These are phyloP conservation scores for Limnodromus scolopaceus DNA, from an alignment of 2,797 vertebrate species.

Conservation along the genomic window DNA sequence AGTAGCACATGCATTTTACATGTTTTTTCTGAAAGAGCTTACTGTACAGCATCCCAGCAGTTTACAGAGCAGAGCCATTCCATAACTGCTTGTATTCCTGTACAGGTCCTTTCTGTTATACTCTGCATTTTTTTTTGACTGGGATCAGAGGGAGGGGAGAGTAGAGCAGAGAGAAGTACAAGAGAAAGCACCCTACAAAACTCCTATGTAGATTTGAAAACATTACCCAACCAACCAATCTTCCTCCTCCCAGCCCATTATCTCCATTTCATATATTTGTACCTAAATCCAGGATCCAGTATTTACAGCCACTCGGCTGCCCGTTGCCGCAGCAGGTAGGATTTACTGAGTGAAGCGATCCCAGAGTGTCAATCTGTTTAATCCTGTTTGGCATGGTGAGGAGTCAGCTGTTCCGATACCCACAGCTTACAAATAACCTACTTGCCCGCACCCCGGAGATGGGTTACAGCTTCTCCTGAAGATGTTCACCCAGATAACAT, in stretches of 20 bases:
- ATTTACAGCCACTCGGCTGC: constrained; percentile 79
- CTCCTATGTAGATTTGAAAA: background rate
- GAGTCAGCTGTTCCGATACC: background rate
- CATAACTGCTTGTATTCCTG: background rate
- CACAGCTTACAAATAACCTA: background rate
- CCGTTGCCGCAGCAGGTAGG: constrained; percentile 67
- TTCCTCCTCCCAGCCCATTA: background rate
- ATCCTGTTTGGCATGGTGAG: constrained; percentile 79
- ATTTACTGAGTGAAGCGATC: constrained; percentile 72
- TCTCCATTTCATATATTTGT: background rate
- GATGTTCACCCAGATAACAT: background rate
- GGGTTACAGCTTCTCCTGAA: background rate
- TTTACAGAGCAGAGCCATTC: constrained; percentile 14
- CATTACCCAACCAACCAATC: background rate
- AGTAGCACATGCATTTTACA: background rate
- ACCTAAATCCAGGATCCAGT: constrained; percentile 87
- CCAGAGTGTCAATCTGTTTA: constrained; percentile 72
- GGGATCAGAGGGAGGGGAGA: background rate
- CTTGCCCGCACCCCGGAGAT: background rate
- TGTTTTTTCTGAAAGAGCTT: constrained; percentile 6
- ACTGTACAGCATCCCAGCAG: background rate
- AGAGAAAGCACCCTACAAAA: background rate
- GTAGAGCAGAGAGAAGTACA: background rate
- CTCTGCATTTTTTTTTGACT: background rate
- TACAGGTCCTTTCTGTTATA: background rate